A percentile compares a stretch with the other conserved stretches of the same genome.
These are phyloP conservation scores for Danaus melanippus DNA, from an alignment of 1,140 invertebrate genomes.

Conservation along the genomic window DNA sequence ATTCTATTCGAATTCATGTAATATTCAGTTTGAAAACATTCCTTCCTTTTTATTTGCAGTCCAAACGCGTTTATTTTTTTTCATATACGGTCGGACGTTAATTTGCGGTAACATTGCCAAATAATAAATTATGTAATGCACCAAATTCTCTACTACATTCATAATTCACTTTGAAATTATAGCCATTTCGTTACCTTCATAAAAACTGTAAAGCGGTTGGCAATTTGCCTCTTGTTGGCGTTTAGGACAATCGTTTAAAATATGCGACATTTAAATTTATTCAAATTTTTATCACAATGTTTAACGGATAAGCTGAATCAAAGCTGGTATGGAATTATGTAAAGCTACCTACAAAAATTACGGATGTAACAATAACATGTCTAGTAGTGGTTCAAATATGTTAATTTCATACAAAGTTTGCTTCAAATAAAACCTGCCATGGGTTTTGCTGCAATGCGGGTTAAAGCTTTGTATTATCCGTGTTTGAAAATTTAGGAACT, in stretches of 20 bases:
- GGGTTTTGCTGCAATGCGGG: constrained; percentile 24
- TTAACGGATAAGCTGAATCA: no score
- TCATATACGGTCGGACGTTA: neutral
- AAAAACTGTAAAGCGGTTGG: constrained; percentile 10
- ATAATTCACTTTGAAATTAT: neutral
- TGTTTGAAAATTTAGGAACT: no score
- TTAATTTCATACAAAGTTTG: constrained; percentile 10
- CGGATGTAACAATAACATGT: constrained; percentile 1
- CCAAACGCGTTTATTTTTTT: neutral
- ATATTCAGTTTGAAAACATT: no score
- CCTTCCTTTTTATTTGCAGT: no score
- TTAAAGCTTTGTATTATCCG: no score
- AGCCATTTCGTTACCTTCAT: constrained; percentile 13
- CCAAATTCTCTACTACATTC: no score
- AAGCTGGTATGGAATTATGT: no score
- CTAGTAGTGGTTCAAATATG: constrained; percentile 3
- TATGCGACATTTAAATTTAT: no score
- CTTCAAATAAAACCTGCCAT: constrained; percentile 11
- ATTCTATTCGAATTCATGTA: no score
- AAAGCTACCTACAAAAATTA: neutral
- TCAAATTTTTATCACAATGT: no score
- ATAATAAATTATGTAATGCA: constrained; percentile 1
- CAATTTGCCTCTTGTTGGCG: constrained; percentile 11
- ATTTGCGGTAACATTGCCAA: no score
- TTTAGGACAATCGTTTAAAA: no score